Evolutionary conservation across 2,888 invertebrate genomes (phyloP), one percentile per base, ranked within the genome.

Genomic region (Uloborus plumipes): DNA sequence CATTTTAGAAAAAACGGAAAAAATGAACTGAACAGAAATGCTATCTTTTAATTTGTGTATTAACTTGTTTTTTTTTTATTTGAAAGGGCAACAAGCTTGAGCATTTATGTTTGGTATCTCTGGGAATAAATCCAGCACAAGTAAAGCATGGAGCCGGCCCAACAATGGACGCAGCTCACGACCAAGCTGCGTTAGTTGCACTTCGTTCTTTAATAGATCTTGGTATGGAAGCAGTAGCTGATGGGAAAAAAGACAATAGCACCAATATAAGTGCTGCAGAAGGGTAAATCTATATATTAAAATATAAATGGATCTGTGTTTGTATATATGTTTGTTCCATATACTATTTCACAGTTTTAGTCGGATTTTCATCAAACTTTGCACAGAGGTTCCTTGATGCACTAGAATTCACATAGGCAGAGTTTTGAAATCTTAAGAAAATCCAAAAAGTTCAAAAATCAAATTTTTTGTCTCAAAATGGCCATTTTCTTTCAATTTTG

Each of bases 111-210:
- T 92, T 98, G 88, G 96, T 97, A 85, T 95, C 96, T 72, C 90
- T 98, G 87, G 94, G 94, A 85, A 96, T 97, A 76, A 94, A 93
- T 89, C 97, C 97, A 85, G 96, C 96, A 14, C 96, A 97, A 90
- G 85, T 85, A 88, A 95, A 96, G 88, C 98, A 98, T 90, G 99
- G 98, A 72, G 94, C 94, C 87, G 98, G 98, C n/a, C 91, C 93
- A 47, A 95, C 94, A 86, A 93, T 94, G 47, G 95, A 94, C 88
- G 94, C 94, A 81, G 95, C 97, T 66, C 95, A 96, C 89, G 95
- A 96, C 89, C 88, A 90, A 89, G 96, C 95, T 77, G 94, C 95
- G 14, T 90, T 93, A 74, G 94, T 93, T 87, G 95, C 95, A 9
- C 91, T 97, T 49, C 93, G 94, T 86, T 93, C 94, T 31, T 92